phyloP scores from a whole-genome alignment of 2,797 vertebrate species.

The Mus caroli region DNA sequence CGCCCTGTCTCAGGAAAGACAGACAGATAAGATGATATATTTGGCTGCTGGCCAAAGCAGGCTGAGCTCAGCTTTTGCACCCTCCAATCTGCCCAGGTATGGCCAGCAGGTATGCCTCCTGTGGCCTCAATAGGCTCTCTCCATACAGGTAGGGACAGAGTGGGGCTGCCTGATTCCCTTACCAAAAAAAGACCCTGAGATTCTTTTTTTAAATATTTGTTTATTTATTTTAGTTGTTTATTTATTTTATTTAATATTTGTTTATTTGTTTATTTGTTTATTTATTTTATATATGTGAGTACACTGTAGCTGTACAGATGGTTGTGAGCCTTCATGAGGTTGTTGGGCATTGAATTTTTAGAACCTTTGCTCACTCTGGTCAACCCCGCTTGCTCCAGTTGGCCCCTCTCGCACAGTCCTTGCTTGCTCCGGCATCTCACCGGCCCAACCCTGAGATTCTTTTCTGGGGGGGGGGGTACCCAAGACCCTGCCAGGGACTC shows the following conservation, averaged over 20 bases:
- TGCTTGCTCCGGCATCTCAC: too few relatives aligned
- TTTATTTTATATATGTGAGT: too few relatives aligned
- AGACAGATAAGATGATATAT: neutral
- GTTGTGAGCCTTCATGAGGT: too few relatives aligned
- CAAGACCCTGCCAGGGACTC: neutral
- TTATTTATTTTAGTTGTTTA: too few relatives aligned
- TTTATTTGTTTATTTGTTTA: too few relatives aligned
- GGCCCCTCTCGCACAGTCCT: too few relatives aligned
- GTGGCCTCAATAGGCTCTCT: neutral
- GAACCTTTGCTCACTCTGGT: too few relatives aligned
- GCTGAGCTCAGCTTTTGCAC: neutral
- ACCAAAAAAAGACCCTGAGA: constrained; percentile 2
- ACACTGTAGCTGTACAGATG: too few relatives aligned
- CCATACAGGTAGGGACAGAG: neutral
- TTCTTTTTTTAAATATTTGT: neutral
- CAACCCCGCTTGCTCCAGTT: too few relatives aligned
- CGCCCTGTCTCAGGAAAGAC: constrained; percentile 72
- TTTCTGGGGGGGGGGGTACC: neutral
- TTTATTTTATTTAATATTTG: too few relatives aligned
- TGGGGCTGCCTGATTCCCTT: neutral
- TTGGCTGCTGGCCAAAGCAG: neutral
- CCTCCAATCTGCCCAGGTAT: neutral
- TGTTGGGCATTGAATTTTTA: too few relatives aligned
- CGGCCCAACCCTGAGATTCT: neutral
- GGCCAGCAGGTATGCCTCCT: neutral